These are phyloP conservation scores for Limnephilus marmoratus DNA, from an alignment of 2,888 invertebrate genomes.

Conservation along the genomic window DNA sequence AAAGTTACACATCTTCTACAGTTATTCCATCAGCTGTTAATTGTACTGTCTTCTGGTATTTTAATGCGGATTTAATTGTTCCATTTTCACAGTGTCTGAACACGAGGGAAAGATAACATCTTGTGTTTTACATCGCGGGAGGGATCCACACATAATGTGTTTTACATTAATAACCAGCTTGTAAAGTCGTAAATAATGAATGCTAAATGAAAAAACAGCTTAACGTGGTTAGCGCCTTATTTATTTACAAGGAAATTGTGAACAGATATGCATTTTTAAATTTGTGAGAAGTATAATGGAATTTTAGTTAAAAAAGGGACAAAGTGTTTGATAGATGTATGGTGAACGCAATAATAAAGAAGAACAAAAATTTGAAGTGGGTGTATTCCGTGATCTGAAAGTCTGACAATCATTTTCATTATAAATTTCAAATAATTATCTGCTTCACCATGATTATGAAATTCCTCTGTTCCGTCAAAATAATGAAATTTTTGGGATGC, in stretches of 20 bases:
- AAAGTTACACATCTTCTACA: not conserved
- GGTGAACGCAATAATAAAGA: not conserved
- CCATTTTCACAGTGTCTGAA: slow-evolving; percentile 61
- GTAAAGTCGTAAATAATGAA: slow-evolving; percentile 37
- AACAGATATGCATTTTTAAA: not conserved
- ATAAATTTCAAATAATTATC: no score
- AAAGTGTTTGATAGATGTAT: not conserved
- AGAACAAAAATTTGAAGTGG: no score
- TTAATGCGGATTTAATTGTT: slow-evolving; percentile 64
- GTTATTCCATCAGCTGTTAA: not conserved
- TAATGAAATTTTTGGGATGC: no score
- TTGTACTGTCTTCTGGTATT: slow-evolving; percentile 32
- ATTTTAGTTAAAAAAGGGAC: not conserved
- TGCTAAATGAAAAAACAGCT: slow-evolving; percentile 21
- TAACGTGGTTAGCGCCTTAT: slow-evolving; percentile 36
- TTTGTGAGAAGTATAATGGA: not conserved
- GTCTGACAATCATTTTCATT: no score
- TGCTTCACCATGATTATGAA: no score
- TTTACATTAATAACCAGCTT: slow-evolving; percentile 35
- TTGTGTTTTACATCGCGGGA: slow-evolving; percentile 6
- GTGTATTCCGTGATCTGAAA: no score
- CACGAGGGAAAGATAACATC: slow-evolving; percentile 43
- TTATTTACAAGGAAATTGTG: not conserved
- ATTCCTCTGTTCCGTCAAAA: no score
- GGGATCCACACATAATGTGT: slow-evolving; percentile 19